Conservation (phyloP, 2,888 invertebrate genomes). For the Oasisia sp. region DNA sequence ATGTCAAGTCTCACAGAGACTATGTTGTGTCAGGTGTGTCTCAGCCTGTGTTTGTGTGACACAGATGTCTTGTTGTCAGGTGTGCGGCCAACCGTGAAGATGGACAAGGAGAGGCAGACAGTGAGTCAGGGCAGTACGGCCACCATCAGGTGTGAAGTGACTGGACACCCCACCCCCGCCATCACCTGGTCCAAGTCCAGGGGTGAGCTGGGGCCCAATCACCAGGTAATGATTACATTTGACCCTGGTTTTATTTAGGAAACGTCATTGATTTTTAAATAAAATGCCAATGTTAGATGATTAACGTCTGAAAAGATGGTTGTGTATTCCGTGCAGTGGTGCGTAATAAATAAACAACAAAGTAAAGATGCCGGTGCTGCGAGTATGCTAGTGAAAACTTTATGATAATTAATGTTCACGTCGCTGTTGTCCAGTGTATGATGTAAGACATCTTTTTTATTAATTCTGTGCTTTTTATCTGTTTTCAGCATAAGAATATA, state of each 20-base stretch:
- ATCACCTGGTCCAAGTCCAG: conserved; percentile 86
- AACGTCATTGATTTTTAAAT: background rate
- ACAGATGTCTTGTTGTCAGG: background rate
- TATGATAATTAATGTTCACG: too few relatives aligned
- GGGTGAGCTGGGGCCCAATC: conserved; percentile 69
- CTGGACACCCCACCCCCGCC: conserved; percentile 79
- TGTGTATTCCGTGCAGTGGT: background rate
- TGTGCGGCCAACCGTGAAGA: conserved; percentile 68
- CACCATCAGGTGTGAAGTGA: conserved; percentile 80
- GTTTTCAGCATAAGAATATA: too few relatives aligned
- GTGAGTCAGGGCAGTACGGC: conserved; percentile 76
- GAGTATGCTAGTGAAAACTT: too few relatives aligned
- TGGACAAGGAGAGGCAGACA: conserved; percentile 75
- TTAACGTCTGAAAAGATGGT: background rate
- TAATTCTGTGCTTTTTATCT: too few relatives aligned
- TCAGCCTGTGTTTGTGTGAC: conserved; percentile 37
- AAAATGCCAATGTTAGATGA: background rate
- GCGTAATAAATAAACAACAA: too few relatives aligned
- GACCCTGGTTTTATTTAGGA: background rate
- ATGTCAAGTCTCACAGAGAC: background rate
- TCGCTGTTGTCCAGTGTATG: too few relatives aligned
- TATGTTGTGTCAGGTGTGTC: background rate
- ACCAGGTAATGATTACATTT: conserved; percentile 63
- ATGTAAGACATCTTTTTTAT: too few relatives aligned
- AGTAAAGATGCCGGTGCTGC: too few relatives aligned